Conservation (phyloP, 1,140 invertebrate genomes). For the Trigoniulus corallinus region DNA sequence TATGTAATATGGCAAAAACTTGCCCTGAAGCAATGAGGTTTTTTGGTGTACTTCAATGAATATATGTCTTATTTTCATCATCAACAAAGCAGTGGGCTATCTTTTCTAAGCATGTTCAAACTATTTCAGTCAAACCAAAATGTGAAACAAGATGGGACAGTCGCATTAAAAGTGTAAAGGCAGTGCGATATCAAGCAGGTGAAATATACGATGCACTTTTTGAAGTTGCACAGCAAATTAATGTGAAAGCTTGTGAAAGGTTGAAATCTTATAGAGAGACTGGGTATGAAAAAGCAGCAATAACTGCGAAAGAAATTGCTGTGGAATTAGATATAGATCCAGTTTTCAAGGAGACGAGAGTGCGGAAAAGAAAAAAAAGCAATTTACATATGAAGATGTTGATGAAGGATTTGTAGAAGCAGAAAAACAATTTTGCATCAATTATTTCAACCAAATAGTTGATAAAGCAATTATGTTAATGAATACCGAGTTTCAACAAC, state of each 20-base stretch:
- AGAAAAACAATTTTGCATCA: background rate
- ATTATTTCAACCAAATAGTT: background rate
- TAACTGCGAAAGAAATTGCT: background rate
- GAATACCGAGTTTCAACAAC: background rate
- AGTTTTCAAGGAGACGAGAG: background rate
- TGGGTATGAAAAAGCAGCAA: background rate
- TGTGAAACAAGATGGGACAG: constrained; percentile 18
- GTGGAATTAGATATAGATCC: background rate
- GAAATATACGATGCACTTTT: background rate
- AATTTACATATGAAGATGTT: background rate
- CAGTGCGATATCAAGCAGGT: background rate
- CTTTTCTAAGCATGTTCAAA: constrained; percentile 15
- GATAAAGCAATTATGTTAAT: background rate
- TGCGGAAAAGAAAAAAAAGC: background rate
- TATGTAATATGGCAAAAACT: constrained; percentile 14
- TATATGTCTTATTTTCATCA: constrained; percentile 19
- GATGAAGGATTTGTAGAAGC: background rate
- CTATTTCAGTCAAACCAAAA: constrained; percentile 18
- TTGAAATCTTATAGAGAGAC: background rate
- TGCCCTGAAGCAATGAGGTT: constrained; percentile 12
- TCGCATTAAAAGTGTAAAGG: background rate
- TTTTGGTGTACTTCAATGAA: constrained; percentile 17
- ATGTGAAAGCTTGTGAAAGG: background rate
- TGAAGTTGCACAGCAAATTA: background rate
- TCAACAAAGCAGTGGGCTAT: constrained; percentile 19